Evolutionary conservation across 2,113 vertebrate species (phyloP).

Genomic region (Ammodytes marinus): DNA sequence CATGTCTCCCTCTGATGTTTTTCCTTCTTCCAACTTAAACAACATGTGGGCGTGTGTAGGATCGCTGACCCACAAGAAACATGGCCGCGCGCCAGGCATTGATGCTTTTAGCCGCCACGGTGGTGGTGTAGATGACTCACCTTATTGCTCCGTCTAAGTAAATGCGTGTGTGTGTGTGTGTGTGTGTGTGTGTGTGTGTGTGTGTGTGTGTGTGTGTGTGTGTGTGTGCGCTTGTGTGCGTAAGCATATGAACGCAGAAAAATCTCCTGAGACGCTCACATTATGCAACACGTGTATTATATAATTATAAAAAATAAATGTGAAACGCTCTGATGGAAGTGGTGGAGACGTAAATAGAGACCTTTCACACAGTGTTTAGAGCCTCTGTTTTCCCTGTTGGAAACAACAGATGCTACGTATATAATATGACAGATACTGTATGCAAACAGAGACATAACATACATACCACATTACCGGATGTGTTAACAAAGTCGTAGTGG

Average conservation of each 20-base stretch:
- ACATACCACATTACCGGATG: neutral
- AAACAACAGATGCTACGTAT: neutral
- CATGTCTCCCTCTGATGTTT: constrained; percentile 63
- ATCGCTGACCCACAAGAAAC: constrained; percentile 59
- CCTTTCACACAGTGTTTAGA: neutral
- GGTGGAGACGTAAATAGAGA: constrained; percentile 17
- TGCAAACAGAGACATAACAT: neutral
- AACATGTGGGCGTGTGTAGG: constrained; percentile 69
- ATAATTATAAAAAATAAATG: constrained; percentile 26
- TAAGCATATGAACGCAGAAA: constrained; percentile 46
- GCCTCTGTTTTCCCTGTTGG: neutral
- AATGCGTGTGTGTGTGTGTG: constrained; percentile 21
- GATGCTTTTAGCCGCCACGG: constrained; percentile 58
- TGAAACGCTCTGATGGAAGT: constrained; percentile 10
- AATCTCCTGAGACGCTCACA: constrained; percentile 38
- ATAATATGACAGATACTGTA: neutral
- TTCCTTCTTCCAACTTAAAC: constrained; percentile 66
- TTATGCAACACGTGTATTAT: constrained; percentile 55
- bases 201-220: constrained; percentile 9
- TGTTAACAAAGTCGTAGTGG: neutral
- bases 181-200: neutral
- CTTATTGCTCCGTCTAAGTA: constrained; percentile 45
- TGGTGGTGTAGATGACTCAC: constrained; percentile 68
- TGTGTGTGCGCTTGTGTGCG: neutral
- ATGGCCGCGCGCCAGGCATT: constrained; percentile 68